phyloP scores from a whole-genome alignment of 2,797 vertebrate genomes.

The Amniataba percoides region DNA sequence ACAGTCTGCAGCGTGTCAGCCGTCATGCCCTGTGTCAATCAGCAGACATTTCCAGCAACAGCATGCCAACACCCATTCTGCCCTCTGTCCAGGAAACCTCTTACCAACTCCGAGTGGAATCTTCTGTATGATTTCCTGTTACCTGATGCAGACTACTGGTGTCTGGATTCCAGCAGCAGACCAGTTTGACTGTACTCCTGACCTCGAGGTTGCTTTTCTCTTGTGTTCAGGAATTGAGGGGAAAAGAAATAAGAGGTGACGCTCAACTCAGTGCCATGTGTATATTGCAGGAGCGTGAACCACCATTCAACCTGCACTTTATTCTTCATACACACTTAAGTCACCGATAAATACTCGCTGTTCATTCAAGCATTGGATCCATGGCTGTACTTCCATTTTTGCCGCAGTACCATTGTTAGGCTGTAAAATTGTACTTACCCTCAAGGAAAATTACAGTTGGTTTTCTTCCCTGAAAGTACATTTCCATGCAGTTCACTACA shows the following conservation, averaged over 20 bases:
- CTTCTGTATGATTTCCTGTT: constrained; percentile 82
- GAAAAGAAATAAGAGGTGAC: neutral
- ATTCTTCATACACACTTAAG: neutral
- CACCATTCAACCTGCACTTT: neutral
- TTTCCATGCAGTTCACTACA: neutral
- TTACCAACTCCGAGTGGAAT: constrained; percentile 78
- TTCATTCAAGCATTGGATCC: neutral
- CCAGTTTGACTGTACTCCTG: constrained; percentile 35
- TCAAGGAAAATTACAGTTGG: neutral
- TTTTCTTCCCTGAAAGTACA: neutral
- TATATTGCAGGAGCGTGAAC: neutral
- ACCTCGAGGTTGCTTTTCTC: constrained; percentile 33
- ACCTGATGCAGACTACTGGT: constrained; percentile 45
- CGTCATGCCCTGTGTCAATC: constrained; percentile 77
- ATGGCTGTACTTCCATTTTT: neutral
- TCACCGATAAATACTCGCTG: neutral
- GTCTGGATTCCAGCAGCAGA: constrained; percentile 36
- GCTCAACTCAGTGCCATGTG: neutral
- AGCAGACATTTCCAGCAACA: constrained; percentile 83
- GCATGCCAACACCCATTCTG: constrained; percentile 72
- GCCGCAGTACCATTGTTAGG: neutral
- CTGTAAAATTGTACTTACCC: neutral
- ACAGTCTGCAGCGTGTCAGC: constrained; percentile 66
- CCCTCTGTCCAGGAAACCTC: constrained; percentile 78
- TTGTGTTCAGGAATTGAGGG: constrained; percentile 13